Conservation (phyloP, 2,888 invertebrate species). For the Eupithecia subfuscata region DNA sequence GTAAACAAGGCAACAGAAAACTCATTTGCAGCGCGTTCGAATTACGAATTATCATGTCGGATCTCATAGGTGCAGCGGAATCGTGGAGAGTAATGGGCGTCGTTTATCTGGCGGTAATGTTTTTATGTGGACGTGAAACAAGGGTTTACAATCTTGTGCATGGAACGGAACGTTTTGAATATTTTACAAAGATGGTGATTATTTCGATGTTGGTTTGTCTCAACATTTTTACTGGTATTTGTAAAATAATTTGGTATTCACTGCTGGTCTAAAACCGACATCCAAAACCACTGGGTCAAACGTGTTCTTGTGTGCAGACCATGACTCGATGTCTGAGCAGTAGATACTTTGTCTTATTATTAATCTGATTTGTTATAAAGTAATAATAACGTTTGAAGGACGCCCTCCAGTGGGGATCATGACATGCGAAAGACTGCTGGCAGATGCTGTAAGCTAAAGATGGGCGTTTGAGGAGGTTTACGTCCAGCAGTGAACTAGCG, state of each 20-base stretch:
- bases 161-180: conserved; percentile 10
- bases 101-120: conserved; percentile 36
- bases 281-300: background rate
- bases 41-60: conserved; percentile 64
- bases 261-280: no score
- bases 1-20: conserved; percentile 60
- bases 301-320: background rate
- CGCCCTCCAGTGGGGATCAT: no score
- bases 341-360: no score
- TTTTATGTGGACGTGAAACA: conserved; percentile 31
- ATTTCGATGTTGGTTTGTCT: background rate
- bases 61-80: conserved; percentile 52
- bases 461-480: no score
- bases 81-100: conserved; percentile 38
- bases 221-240: background rate
- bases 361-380: no score
- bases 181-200: conserved; percentile 1
- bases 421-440: no score
- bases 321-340: no score
- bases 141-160: conserved; percentile 15
- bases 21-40: conserved; percentile 65
- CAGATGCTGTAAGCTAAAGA: no score
- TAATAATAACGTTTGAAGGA: no score
- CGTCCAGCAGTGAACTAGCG: background rate
- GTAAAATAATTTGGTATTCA: background rate